Base-by-base conservation (phyloP, 1,140 invertebrate genomes). In the Lepidurus apus region DNA sequence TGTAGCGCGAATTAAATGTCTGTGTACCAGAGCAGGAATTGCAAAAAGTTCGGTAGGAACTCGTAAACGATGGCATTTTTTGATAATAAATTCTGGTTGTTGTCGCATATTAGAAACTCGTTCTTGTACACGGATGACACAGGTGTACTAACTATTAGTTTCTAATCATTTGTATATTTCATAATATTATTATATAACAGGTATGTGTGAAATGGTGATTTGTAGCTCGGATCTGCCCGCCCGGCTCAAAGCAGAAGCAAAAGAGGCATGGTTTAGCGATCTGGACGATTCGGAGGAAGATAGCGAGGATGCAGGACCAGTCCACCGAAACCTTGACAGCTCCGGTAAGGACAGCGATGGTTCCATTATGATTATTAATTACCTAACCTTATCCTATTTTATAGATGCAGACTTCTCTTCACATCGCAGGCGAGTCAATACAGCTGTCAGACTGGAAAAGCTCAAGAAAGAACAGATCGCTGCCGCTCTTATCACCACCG, bases 61-160 rank as follows among this genome's bases (percentile, higher is more conserved):
- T 65, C 53, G 17, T 9, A 9, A 65, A 7, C 17, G 21, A 97
- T 97, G 95, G 95, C 95, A 80, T 90, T 95, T 76, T 96, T 95
- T 84, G 95, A 97, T 85, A 95, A 97, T 85, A 91, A 92, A 86
- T 91, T 93, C 80, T 98, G 96, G 92, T 87, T 98, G 43, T 87
- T 97, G 76, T 93, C 94, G 74, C 94, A 97, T 85, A 95, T 97
- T 79, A 88, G 93, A 78, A 95, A 97, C 84, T 96, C 95, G 24
- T 98, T 96, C 85, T 95, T 97, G 82, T 93, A 93, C n/a, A 95
- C 94, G 43, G 96, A 98, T 87, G 95, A 97, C 85, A 96, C 95
- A 83, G 93, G 94, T 88, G 88, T 83, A 80, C 21, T 34, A 24
- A 7, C 26, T 26, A 26, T 26, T 26, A 26, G 26, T 77, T 45